Conservation (phyloP, 2,888 invertebrate species). For the Punctoribates punctum region DNA sequence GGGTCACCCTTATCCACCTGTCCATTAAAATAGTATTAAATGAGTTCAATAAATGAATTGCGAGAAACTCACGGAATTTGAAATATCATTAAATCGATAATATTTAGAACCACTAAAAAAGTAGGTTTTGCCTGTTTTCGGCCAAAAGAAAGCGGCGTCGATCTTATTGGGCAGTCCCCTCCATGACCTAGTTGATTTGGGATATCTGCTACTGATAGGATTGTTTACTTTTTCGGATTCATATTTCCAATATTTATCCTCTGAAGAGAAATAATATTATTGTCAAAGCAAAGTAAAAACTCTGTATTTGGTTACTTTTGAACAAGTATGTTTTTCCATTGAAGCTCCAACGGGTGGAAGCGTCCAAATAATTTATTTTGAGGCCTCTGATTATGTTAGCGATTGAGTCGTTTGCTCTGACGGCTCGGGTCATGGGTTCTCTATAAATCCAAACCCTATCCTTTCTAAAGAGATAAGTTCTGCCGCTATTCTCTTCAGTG, state of each 20-base stretch:
- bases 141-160: slow-evolving; percentile 83
- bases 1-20: slow-evolving; percentile 69
- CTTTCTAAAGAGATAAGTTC: slow-evolving; percentile 80
- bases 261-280: no score
- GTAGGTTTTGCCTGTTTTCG: slow-evolving; percentile 84
- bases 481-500: slow-evolving; percentile 81
- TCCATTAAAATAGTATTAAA: slow-evolving; percentile 1
- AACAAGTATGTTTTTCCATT: slow-evolving; percentile 96
- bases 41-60: not conserved
- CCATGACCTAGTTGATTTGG: slow-evolving; percentile 79
- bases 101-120: slow-evolving; percentile 89
- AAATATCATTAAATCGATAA: slow-evolving; percentile 90
- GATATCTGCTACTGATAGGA: slow-evolving; percentile 79
- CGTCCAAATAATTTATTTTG: slow-evolving; percentile 83
- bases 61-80: slow-evolving; percentile 68
- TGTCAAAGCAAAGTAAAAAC: no score
- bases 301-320: slow-evolving; percentile 65
- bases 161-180: slow-evolving; percentile 80
- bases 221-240: slow-evolving; percentile 75
- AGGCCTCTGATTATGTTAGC: slow-evolving; percentile 80
- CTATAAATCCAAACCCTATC: slow-evolving; percentile 80
- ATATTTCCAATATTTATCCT: slow-evolving; percentile 87
- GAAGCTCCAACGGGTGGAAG: slow-evolving; percentile 78
- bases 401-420: slow-evolving; percentile 84
- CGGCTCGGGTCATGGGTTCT: slow-evolving; percentile 66